Evolutionary conservation across 2,113 vertebrate genomes (phyloP), one percentile per base, ranked within the genome.

Genomic region (Nothobranchius kuhntae): DNA sequence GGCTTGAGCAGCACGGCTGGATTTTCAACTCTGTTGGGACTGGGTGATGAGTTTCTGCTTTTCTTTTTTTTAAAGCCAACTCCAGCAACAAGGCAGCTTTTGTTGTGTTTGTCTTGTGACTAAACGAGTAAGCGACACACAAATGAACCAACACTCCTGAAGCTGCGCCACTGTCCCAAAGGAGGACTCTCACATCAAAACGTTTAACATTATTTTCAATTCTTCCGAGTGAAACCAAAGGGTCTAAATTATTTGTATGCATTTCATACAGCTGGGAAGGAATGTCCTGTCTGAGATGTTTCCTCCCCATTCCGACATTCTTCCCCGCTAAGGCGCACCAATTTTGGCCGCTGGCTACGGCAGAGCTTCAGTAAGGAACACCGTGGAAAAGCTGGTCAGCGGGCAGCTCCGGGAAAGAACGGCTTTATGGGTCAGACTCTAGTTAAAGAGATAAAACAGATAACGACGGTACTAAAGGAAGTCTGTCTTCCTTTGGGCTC

Each of bases 171-270:
- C 9, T 60, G 71, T 76, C 77, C 35, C 44, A 9, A 68, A 60
- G 68, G 53, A 85, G 57, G 56, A 42, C 56, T 62, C 56, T 80
- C 12, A 30, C 58, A 66, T 81, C 73, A 67, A 57, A 80, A 85
- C 87, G 87, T 77, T 85, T 71, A 68, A 77, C 82, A 89, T 87
- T 45, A 10, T 45, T 26, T 13, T 86, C 80, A 53, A 84, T 87
- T 86, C 83, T 75, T 73, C 65, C 56, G 48, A 1, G 48, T 21
- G 12, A 82, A 83, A 82, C 81, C 73, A 71, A 71, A 73, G 59
- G 46, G 67, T 81, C 58, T 80, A 48, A 83, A 83, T 85, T 87
- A 85, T 87, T 82, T 86, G 80, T 88, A 71, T 85, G 73, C 76
- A 64, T 86, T 83, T 88, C 53, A 13, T 82, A 81, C 13, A 62